Percentiles rank a stretch among this genome's conserved stretches.
Conservation (phyloP, 2,797 vertebrate genomes). For the Cetoscarus ocellatus region DNA sequence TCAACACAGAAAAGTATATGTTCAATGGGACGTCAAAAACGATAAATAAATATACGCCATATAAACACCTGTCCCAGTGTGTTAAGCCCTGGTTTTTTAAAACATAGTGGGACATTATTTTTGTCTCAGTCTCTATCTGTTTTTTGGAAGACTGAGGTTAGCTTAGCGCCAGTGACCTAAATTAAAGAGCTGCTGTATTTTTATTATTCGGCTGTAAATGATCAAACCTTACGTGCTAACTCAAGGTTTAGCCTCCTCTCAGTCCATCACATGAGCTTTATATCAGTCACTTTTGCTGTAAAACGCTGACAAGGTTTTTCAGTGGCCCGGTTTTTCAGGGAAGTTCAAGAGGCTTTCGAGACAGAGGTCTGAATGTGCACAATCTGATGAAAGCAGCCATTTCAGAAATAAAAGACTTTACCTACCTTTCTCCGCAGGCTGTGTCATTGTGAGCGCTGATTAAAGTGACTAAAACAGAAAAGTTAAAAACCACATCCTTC, state of each 20-base stretch:
- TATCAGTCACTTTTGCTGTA: not conserved
- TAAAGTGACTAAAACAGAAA: not conserved
- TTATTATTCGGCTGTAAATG: fast-evolving
- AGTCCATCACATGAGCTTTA: constrained; percentile 33
- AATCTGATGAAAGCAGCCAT: fast-evolving
- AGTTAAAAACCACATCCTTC: constrained; percentile 17
- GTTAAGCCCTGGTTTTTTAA: too few species aligned
- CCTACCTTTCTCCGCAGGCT: constrained; percentile 81
- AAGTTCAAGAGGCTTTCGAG: not conserved
- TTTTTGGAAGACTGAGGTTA: not conserved
- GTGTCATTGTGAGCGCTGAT: constrained; percentile 59
- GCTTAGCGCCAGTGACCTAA: not conserved
- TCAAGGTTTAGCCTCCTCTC: constrained; percentile 5
- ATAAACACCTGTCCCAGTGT: too few species aligned
- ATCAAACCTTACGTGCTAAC: not conserved
- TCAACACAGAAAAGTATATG: too few species aligned
- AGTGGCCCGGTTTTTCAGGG: constrained; percentile 24
- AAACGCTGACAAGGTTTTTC: constrained; percentile 54
- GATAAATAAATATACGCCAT: too few species aligned
- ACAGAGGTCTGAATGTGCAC: not conserved
- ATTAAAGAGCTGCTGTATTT: not conserved
- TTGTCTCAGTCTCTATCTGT: too few species aligned
- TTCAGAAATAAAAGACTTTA: not conserved
- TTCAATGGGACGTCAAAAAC: too few species aligned
- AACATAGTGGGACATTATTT: too few species aligned